Percentiles rank a stretch among this genome's conserved stretches.
Evolutionary conservation across 2,888 invertebrate species (phyloP).

Genomic region (Hirtodrosophila trivittata): DNA sequence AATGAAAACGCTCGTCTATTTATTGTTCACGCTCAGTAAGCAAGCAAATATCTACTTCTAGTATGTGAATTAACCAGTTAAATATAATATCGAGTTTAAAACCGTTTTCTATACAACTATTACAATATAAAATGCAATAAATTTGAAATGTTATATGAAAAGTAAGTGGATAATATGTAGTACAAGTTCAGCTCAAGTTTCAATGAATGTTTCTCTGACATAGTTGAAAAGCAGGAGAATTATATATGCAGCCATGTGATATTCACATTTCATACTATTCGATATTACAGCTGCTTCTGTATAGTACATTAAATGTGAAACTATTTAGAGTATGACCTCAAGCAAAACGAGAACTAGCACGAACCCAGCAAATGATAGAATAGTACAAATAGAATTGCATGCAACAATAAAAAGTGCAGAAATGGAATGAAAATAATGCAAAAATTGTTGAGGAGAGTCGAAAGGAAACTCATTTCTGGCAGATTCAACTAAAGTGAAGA

Average conservation of each 20-base stretch:
- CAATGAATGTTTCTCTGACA: not conserved
- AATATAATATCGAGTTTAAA: no score
- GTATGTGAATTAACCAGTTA: no score
- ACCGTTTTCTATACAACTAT: no score
- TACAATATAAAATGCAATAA: not conserved
- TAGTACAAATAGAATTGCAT: conserved; percentile 3
- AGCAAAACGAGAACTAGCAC: not conserved
- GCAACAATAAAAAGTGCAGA: not conserved
- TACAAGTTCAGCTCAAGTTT: conserved; percentile 1
- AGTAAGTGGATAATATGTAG: not conserved
- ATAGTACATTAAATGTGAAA: no score
- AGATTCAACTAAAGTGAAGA: conserved; percentile 8
- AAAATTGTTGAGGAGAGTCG: conserved; percentile 7
- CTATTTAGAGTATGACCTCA: conserved; percentile 21
- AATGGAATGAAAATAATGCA: conserved; percentile 28
- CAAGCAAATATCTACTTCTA: no score
- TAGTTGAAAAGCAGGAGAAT: no score
- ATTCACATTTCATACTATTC: conserved; percentile 17
- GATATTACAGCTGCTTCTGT: conserved; percentile 3
- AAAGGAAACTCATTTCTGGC: conserved; percentile 9
- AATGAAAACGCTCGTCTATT: no score
- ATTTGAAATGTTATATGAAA: not conserved
- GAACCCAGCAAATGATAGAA: not conserved
- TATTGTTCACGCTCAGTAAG: no score
- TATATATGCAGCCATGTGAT: no score